Conservation (phyloP, 2,113 vertebrate species). For the Rissa tridactyla region DNA sequence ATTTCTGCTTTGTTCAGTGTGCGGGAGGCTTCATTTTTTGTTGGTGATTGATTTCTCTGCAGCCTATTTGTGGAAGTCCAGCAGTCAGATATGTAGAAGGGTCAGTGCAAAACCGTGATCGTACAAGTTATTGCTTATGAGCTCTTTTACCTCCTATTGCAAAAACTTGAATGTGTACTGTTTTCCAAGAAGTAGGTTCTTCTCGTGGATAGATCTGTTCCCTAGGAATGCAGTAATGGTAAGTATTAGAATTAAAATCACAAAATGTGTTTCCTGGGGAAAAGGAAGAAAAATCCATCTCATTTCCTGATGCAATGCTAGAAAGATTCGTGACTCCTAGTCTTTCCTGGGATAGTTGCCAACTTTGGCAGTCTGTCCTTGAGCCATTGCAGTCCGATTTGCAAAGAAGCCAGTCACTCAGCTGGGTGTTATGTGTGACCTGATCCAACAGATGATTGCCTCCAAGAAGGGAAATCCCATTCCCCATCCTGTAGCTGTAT, state of each 20-base stretch:
- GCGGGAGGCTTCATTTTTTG: neutral
- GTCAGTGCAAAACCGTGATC: neutral
- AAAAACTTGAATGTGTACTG: neutral
- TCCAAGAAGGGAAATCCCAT: neutral
- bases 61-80: neutral
- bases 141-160: neutral
- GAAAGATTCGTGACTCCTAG: neutral
- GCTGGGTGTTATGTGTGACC: neutral
- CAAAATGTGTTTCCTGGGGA: neutral
- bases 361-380: neutral
- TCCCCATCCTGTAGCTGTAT: neutral
- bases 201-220: neutral
- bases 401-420: neutral
- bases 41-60: neutral
- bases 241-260: neutral
- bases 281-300: neutral
- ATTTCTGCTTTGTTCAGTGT: neutral
- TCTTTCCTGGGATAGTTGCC: neutral
- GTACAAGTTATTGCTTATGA: neutral
- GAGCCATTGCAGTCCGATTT: neutral
- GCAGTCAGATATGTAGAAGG: neutral
- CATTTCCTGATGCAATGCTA: neutral
- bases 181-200: neutral
- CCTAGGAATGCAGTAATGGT: neutral
- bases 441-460: neutral